These are phyloP conservation scores for Macrosoma leucophasiata DNA, from an alignment of 2,888 invertebrate species.

Conservation along the genomic window DNA sequence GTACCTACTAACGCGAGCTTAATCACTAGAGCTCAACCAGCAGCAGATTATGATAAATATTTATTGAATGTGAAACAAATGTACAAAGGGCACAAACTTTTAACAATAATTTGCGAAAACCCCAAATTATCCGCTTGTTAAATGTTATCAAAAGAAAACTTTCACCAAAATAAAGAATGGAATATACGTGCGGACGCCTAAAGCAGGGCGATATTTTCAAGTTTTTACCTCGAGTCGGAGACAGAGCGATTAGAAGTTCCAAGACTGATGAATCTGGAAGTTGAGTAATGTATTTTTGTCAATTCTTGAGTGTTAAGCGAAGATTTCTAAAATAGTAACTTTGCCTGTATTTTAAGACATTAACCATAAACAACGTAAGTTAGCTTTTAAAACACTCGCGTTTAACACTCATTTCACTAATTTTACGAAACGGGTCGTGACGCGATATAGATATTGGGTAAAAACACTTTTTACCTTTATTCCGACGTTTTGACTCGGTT, in stretches of 20 bases:
- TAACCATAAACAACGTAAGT: too few relatives aligned
- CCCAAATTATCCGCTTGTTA: neutral
- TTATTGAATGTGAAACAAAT: neutral
- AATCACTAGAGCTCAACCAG: too few relatives aligned
- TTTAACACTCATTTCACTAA: too few relatives aligned
- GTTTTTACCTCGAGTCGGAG: conserved; percentile 39
- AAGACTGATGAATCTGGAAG: conserved; percentile 54
- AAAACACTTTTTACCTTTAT: too few relatives aligned
- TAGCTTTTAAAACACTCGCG: too few relatives aligned
- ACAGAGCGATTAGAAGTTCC: conserved; percentile 53
- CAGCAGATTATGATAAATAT: neutral
- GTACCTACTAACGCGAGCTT: too few relatives aligned
- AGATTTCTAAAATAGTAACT: too few relatives aligned
- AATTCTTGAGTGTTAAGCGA: too few relatives aligned
- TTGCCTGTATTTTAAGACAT: too few relatives aligned
- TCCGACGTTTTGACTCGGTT: too few relatives aligned
- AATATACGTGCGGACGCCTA: neutral
- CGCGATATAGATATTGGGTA: too few relatives aligned
- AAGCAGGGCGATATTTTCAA: conserved; percentile 28
- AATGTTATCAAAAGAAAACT: neutral
- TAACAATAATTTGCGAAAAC: neutral
- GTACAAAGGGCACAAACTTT: neutral
- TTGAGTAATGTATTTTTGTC: conserved; percentile 40
- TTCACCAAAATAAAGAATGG: neutral
- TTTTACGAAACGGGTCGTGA: too few relatives aligned